Conservation (phyloP, 2,113 vertebrate species). For the Lepus timidus region DNA sequence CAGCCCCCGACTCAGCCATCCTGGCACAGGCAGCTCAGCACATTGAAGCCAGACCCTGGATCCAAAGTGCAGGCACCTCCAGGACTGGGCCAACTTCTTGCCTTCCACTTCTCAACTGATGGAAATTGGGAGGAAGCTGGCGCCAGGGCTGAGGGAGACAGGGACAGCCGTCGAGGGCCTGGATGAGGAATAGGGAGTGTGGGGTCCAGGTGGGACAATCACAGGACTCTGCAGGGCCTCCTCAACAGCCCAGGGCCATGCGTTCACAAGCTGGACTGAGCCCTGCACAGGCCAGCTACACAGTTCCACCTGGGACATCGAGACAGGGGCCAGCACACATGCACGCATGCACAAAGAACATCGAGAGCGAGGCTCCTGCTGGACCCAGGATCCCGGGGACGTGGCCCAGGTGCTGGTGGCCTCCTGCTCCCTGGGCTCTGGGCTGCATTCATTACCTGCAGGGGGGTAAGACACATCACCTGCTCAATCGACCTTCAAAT, state of each 20-base stretch:
- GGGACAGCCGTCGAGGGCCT: neutral
- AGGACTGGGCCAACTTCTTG: neutral
- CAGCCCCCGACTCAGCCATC: neutral
- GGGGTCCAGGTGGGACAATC: neutral
- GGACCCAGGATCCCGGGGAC: neutral
- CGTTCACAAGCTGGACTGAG: neutral
- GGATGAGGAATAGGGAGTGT: too few species aligned
- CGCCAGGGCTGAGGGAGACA: neutral
- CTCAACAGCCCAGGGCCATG: neutral
- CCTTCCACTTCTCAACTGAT: neutral
- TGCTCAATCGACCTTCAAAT: neutral
- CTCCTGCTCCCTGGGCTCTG: neutral
- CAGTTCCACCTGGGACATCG: neutral
- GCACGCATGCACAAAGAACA: neutral
- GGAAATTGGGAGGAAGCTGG: neutral
- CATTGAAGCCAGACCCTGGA: neutral
- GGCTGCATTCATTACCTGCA: neutral
- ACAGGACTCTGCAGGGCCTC: neutral
- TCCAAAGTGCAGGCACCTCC: neutral
- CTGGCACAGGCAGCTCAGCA: neutral
- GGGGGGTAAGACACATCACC: too few species aligned
- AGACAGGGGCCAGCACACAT: neutral
- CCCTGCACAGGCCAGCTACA: neutral
- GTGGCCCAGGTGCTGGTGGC: neutral
- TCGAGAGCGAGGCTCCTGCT: neutral